phyloP scores from a whole-genome alignment of 2,888 invertebrate genomes.

The Punctoribates punctum region DNA sequence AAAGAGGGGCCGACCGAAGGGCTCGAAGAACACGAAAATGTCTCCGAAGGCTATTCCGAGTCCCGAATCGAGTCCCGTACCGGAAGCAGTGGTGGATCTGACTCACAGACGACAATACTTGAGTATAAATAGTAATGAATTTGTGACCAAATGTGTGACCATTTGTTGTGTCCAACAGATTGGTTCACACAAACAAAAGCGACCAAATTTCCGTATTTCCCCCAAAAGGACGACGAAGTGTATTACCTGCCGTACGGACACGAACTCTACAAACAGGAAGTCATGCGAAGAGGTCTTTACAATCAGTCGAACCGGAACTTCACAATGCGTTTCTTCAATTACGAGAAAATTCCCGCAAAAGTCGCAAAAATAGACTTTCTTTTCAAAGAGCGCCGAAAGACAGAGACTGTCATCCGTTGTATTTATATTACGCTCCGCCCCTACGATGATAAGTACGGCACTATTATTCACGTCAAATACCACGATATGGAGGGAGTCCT shows the following conservation, averaged over 20 bases:
- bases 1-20: too few relatives aligned
- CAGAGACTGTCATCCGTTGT: not conserved
- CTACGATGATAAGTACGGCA: not conserved
- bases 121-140: not conserved
- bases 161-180: not conserved
- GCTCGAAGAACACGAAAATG: too few relatives aligned
- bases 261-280: slow-evolving; percentile 3
- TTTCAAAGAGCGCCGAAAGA: slow-evolving; percentile 1
- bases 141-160: not conserved
- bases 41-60: too few relatives aligned
- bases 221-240: slow-evolving; percentile 21
- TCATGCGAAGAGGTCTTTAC: not conserved
- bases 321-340: not conserved
- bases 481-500: slow-evolving; percentile 1
- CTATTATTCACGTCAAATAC: slow-evolving; percentile 20
- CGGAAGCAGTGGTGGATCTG: not conserved
- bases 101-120: not conserved
- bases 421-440: slow-evolving; percentile 6
- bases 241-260: slow-evolving; percentile 21
- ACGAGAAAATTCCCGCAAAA: not conserved
- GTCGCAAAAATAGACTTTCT: slow-evolving; percentile 15
- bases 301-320: not conserved
- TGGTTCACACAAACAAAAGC: slow-evolving; percentile 12
- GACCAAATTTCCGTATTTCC: not conserved
- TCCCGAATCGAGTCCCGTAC: too few relatives aligned